Percentiles rank a stretch among this genome's conserved stretches.
These are phyloP conservation scores for Diplodus puntazzo DNA, from an alignment of 2,797 vertebrate species.

Conservation along the genomic window DNA sequence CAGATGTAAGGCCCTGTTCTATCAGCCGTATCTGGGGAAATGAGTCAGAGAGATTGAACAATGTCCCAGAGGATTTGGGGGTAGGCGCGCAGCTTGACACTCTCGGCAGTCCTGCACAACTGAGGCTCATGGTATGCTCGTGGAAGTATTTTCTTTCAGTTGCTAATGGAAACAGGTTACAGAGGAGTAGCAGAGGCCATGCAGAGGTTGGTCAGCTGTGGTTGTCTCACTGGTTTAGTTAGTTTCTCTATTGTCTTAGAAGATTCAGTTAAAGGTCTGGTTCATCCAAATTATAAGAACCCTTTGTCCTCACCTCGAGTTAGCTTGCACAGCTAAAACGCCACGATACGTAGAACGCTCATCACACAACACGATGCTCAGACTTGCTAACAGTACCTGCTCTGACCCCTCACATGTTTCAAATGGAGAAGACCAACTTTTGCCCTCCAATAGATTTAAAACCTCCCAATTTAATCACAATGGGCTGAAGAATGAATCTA, in stretches of 20 bases:
- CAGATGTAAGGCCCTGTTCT: constrained; percentile 36
- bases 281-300: neutral
- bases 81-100: constrained; percentile 22
- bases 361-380: too few species aligned
- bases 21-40: constrained; percentile 34
- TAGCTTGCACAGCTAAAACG: neutral
- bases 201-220: constrained; percentile 24
- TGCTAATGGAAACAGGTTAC: constrained; percentile 57
- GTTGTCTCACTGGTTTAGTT: constrained; percentile 24
- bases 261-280: neutral
- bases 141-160: constrained; percentile 27
- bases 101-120: constrained; percentile 17
- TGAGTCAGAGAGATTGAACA: constrained; percentile 45
- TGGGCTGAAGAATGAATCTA: too few species aligned
- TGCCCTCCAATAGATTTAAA: too few species aligned
- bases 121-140: constrained; percentile 2
- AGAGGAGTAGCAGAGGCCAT: neutral
- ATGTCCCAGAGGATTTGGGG: constrained; percentile 34
- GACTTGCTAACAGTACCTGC: too few species aligned
- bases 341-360: neutral
- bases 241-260: neutral
- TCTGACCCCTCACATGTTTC: too few species aligned
- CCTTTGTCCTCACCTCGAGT: neutral
- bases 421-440: too few species aligned
- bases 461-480: too few species aligned